Conservation (phyloP, 2,797 vertebrate genomes). For the Anguilla megastoma region DNA sequence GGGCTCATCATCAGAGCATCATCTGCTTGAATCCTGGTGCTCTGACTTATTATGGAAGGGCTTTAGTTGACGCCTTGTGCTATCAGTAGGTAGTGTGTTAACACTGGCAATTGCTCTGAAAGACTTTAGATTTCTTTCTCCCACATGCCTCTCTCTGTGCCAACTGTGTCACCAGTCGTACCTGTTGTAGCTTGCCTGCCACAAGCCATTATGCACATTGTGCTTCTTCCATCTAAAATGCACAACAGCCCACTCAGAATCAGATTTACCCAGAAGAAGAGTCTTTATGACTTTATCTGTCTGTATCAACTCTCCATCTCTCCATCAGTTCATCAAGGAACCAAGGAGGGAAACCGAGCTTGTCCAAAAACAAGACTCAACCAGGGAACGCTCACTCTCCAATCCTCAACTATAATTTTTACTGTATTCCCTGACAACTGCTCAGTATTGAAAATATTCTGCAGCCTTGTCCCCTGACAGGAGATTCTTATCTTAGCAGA, state of each 20-base stretch:
- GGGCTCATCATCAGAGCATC: not conserved
- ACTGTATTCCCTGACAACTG: not conserved
- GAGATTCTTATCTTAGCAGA: not conserved
- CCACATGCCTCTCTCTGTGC: not conserved
- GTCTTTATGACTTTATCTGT: conserved; percentile 5
- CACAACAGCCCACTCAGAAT: not conserved
- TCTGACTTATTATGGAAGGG: not conserved
- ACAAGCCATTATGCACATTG: not conserved
- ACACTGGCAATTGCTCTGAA: not conserved
- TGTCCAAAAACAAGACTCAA: not conserved
- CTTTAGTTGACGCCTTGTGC: not conserved
- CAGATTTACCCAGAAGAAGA: conserved; percentile 21
- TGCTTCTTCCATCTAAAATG: not conserved
- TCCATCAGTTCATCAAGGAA: conserved; percentile 3
- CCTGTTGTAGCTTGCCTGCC: conserved; percentile 19
- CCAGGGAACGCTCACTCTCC: not conserved
- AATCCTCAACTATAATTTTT: not conserved
- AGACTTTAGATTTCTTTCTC: not conserved
- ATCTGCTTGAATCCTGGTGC: not conserved
- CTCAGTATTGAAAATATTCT: conserved; percentile 19
- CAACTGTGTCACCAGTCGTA: conserved; percentile 9
- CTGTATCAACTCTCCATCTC: conserved; percentile 13
- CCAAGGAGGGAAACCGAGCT: not conserved
- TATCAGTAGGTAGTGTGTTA: not conserved
- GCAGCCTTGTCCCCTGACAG: not conserved